Evolutionary conservation across 23 tunicate species (phyloP), one percentile per base, ranked within the genome.

Genomic region (Aplidium turbinatum): DNA sequence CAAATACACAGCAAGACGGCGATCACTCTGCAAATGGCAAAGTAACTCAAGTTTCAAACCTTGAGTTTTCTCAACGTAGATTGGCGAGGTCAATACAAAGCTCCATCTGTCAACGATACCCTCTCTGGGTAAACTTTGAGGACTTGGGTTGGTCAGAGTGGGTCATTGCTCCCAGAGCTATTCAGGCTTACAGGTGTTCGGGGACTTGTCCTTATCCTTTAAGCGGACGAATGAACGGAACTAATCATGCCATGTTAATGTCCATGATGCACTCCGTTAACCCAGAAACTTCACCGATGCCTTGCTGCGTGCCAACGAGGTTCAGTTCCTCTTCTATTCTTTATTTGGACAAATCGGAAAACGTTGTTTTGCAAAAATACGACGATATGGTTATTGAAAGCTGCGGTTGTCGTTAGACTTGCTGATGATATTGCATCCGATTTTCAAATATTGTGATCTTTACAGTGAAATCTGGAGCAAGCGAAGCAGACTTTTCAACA

Each of bases 121-220:
- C 96, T 0, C 76, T 88, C 87, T 47, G 75, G 71, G 78, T 88
- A 24, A 66, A 61, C 38, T 88, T 88, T 68, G 74, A 76, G 3
- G 87, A 88, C 33, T 38, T 88, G 19, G 96, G 96, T 5, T 88
- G 96, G 96, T 67, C 77, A 18, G 73, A 76, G 30, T 88, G 96
- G 96, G 54, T 88, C 29, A 88, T 88, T 13, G 96, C 96, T n/a
- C 96, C 96, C 11, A 52, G 83, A 21, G 67, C 78, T 2, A 58
- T 75, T 36, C 96, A 88, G 32, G 86, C 87, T 16, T 76, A 81
- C 76, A 38, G 87, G 1, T 88, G 96, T 56, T 87, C 75, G 2
- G 96, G 96, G 25, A 87, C 81, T 3, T 88, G 96, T 61, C 96
- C 96, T 24, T 88, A 72, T 31, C 96, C 87, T 1, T 64, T 88